These are phyloP conservation scores for Achlya flavicornis DNA, from an alignment of 2,888 invertebrate species.

Conservation along the genomic window DNA sequence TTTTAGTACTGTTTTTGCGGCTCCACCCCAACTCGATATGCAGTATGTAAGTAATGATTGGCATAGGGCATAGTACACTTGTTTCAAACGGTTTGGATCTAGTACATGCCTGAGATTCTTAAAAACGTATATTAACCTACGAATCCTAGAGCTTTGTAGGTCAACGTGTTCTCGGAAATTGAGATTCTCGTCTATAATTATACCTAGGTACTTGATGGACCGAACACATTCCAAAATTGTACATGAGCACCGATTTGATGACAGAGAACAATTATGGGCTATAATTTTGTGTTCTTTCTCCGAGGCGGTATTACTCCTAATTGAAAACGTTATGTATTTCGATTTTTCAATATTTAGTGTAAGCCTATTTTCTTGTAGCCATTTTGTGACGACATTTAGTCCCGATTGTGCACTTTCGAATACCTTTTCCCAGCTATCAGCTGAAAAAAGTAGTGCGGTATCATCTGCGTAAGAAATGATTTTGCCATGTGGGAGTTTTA, in stretches of 20 bases:
- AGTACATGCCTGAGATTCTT: constrained; percentile 10
- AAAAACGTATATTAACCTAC: not conserved
- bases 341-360: too few relatives aligned
- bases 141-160: not conserved
- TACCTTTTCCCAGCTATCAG: constrained; percentile 13
- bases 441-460: constrained; percentile 19
- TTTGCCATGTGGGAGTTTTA: not conserved
- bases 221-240: not conserved
- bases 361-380: too few relatives aligned
- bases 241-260: not conserved
- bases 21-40: constrained; percentile 20
- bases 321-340: too few relatives aligned
- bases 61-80: constrained; percentile 10
- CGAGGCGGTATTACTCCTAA: too few relatives aligned
- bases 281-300: too few relatives aligned
- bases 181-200: constrained; percentile 12
- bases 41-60: constrained; percentile 17
- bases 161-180: constrained; percentile 16
- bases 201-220: constrained; percentile 17
- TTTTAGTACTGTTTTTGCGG: constrained; percentile 16
- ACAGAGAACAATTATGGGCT: too few relatives aligned
- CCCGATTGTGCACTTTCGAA: not conserved
- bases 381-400: too few relatives aligned
- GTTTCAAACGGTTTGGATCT: constrained; percentile 8
- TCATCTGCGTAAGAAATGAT: constrained; percentile 21